These are phyloP conservation scores for Lucinisca nassula DNA, from an alignment of 2,888 invertebrate genomes.

Conservation along the genomic window DNA sequence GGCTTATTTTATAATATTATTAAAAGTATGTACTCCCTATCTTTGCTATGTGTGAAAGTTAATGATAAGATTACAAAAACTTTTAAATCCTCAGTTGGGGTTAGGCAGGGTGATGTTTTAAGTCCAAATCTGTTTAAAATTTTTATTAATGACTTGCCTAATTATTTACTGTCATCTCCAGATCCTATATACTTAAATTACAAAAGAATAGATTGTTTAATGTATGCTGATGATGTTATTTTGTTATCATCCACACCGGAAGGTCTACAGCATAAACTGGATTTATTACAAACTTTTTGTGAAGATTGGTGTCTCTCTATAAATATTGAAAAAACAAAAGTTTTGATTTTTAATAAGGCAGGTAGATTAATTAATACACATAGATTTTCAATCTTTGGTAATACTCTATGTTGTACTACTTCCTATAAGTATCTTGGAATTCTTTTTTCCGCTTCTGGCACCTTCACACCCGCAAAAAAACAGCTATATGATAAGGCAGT, in stretches of 20 bases:
- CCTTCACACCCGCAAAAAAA: constrained; percentile 8
- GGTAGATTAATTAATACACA: background rate
- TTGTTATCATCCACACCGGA: constrained; percentile 8
- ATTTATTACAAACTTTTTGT: background rate
- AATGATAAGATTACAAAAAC: background rate
- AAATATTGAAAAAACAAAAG: background rate
- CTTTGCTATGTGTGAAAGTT: background rate
- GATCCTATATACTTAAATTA: background rate
- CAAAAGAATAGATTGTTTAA: constrained; percentile 4
- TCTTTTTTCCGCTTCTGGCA: background rate
- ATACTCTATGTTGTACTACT: background rate
- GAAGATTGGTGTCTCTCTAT: constrained; percentile 1
- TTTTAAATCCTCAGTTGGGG: constrained; percentile 7
- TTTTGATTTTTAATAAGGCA: background rate
- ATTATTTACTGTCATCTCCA: background rate
- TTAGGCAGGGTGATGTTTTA: constrained; percentile 12
- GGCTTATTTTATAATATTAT: background rate
- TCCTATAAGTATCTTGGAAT: constrained; percentile 6
- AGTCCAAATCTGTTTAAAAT: constrained; percentile 19
- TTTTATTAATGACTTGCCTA: constrained; percentile 12
- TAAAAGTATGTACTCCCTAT: constrained; percentile 2
- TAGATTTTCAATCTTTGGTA: background rate
- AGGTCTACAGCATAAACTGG: background rate
- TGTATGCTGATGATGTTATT: constrained; percentile 11
- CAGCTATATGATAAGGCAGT: constrained; percentile 1